Percentiles rank a stretch among this genome's conserved stretches.
Evolutionary conservation across 2,113 vertebrate genomes (phyloP).

Genomic region (Motacilla alba): DNA sequence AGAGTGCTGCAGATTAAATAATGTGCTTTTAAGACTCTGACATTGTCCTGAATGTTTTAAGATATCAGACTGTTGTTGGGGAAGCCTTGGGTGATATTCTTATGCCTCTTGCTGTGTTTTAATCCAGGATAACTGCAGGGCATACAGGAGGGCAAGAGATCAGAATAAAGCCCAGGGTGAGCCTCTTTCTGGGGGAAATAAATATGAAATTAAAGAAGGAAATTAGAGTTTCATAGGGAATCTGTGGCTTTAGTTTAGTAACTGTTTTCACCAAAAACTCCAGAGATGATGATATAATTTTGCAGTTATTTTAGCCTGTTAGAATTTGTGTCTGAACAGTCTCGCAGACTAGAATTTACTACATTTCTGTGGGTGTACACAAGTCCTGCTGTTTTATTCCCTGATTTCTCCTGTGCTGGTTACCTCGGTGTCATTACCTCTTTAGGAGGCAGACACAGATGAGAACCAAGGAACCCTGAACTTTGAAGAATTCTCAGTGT

Average conservation of each 20-base stretch:
- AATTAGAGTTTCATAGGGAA: not conserved
- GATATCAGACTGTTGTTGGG: not conserved
- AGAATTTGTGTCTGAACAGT: not conserved
- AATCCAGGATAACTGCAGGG: not conserved
- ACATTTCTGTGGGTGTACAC: not conserved
- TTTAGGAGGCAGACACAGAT: conserved; percentile 94
- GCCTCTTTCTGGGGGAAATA: not conserved
- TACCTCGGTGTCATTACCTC: not conserved
- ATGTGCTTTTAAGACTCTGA: not conserved
- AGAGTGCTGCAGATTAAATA: not conserved
- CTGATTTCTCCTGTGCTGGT: not conserved
- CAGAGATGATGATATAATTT: not conserved
- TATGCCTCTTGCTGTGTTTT: not conserved
- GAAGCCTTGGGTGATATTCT: not conserved
- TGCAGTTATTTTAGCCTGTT: not conserved
- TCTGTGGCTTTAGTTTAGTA: not conserved
- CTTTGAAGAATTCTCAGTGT: conserved; percentile 95
- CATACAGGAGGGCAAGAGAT: not conserved
- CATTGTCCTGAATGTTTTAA: not conserved
- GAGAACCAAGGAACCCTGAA: conserved; percentile 94
- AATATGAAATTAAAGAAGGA: not conserved
- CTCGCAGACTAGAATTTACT: not conserved
- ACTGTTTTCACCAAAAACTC: not conserved
- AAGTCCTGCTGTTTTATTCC: not conserved
- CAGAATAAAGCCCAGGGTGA: not conserved